Base-by-base conservation (phyloP, 2,113 vertebrate genomes). In the Pavo muticus region DNA sequence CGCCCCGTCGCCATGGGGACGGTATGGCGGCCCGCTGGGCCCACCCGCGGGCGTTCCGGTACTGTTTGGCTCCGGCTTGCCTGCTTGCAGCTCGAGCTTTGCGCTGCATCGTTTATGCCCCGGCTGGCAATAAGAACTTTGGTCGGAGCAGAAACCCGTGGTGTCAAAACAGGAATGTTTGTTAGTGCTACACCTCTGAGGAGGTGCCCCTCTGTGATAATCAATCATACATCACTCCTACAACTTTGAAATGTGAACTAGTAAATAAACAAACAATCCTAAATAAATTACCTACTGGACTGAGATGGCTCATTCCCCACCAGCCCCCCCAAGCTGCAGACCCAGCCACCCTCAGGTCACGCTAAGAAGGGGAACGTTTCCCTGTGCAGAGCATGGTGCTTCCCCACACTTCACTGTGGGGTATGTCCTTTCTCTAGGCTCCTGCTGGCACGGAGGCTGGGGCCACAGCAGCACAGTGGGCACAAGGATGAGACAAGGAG, bases 371-470 rank as follows among this genome's bases (percentile, higher is more conserved):
- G 5, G 8, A 12, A 30, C 8, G 24, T 61, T 61, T 23, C 60
- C 35, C 24, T 11, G 23, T 63, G 23, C 35, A 25, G 14, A 17
- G 24, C 60, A 18, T 9, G 35, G 24, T 11, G 14, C 35, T 25
- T 79, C 44, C 19, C 29, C 35, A 44, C 17, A n/a, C 25, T 0
- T 2, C 4, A 5, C 65, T 76, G 52, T n/a, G 14, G 39, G 30
- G 9, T 5, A 29, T 5, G 20, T 52, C 9, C 15, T 39, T 63
- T 52, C 61, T 71, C 20, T 60, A 59, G 13, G 10, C n/a, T 87
- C 25, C 50, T 2, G 2, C 12, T 3, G 11, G 39, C 40, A 2
- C 0, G 0, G 10, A 17, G 32, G 9, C 37, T 16, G 29, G 8
- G 37, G 15, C 57, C 13, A 2, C 1, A 8, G 42, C 39, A 65